Base-by-base conservation (phyloP, 2,797 vertebrate species). In the Arremon brunneinucha region DNA sequence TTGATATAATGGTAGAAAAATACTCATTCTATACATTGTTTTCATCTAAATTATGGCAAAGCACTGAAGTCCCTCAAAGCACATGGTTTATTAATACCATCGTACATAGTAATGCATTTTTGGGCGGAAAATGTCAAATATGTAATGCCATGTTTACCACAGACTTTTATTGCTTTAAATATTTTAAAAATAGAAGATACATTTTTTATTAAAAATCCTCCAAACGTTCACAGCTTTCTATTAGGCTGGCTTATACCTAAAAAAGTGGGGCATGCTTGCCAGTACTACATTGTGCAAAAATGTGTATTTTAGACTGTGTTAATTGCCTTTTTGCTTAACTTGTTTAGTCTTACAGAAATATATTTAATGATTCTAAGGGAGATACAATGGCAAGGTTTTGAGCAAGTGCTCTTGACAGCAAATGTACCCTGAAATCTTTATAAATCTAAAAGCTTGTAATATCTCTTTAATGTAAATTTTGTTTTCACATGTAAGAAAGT, bases 1-100 rank as follows among this genome's bases (percentile, higher is more conserved):
- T 96, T 96, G 93, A 96, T 95, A 91, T 28, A 68, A 72, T 85
- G 71, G 68, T 87, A 75, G 83, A 91, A 96, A 96, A 95, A 97
- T 91, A 96, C 2, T 24, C 72, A 84, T 94, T 81, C 91, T 88
- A 86, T 81, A 76, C 70, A 60, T 89, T 94, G 74, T 97, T 97
- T 97, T 96, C 89, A 90, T 96, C 92, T 95, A 97, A 96, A 97
- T 98, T 97, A 97, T 64, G 87, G 93, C 83, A 95, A 90, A 96
- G 86, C 90, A 94, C 83, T 89, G 93, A 93, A 95, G 91, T 95
- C 97, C 96, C 96, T 94, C 90, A 96, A 96, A 97, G 91, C 94
- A 95, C 93, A 97, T 97, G 96, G 96, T 97, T 98, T 98, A 97
- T 98, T 98, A 97, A 98, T 97, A 97, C 83, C 82, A 85, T 95